A percentile compares a stretch with the other conserved stretches of the same genome.
Evolutionary conservation across 2,888 invertebrate species (phyloP).

Genomic region (Agriotes lineatus): DNA sequence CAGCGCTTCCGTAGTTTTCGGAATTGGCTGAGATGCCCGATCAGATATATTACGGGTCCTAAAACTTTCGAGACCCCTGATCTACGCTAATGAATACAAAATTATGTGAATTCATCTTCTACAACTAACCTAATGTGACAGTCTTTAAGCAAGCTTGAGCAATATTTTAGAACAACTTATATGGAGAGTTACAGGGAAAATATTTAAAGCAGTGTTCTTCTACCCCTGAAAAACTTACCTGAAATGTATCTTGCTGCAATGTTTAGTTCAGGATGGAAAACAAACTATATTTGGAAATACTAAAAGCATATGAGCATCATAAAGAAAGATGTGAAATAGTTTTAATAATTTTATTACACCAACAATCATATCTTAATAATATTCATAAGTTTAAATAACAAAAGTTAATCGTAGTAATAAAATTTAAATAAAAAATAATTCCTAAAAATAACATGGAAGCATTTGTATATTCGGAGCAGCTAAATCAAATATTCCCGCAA

Average conservation of each 20-base stretch:
- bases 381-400: conserved; percentile 66
- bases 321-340: conserved; percentile 26
- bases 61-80: too few relatives aligned
- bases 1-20: too few relatives aligned
- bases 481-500: conserved; percentile 59
- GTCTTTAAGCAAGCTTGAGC: too few relatives aligned
- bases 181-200: not conserved
- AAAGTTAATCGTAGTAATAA: conserved; percentile 65
- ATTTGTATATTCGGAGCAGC: conserved; percentile 61
- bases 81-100: too few relatives aligned
- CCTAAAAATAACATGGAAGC: conserved; percentile 63
- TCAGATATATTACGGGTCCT: too few relatives aligned
- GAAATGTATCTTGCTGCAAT: too few relatives aligned
- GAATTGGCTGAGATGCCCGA: too few relatives aligned
- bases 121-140: too few relatives aligned
- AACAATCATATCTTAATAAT: conserved; percentile 68
- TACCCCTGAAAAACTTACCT: not conserved
- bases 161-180: not conserved
- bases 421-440: conserved; percentile 62
- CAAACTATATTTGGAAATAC: too few relatives aligned
- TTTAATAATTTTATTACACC: conserved; percentile 67
- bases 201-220: not conserved
- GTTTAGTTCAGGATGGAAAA: too few relatives aligned
- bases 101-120: too few relatives aligned
- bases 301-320: too few relatives aligned